Percentiles rank a stretch among this genome's conserved stretches.
phyloP scores from a whole-genome alignment of 2,888 invertebrate species.

The Ennomos quercinarius region DNA sequence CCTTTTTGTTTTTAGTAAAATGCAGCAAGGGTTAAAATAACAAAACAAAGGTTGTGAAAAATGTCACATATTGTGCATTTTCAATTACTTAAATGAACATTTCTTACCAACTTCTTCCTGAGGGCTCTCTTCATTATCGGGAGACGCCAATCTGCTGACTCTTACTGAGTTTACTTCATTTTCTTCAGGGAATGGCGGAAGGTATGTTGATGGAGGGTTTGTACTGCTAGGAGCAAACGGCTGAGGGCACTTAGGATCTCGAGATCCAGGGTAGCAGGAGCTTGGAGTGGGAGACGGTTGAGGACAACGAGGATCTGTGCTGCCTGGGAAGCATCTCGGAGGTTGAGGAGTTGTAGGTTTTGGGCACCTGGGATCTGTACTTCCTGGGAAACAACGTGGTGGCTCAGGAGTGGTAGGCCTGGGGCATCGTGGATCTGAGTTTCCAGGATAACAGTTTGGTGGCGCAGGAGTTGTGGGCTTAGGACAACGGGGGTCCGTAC shows the following conservation, averaged over 20 bases:
- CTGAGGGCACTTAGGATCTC: conserved; percentile 72
- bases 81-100: not conserved
- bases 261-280: conserved; percentile 75
- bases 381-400: conserved; percentile 46
- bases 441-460: conserved; percentile 57
- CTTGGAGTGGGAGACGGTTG: conserved; percentile 62
- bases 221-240: conserved; percentile 74
- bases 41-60: no score
- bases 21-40: no score
- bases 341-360: conserved; percentile 52
- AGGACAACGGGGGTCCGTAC: conserved; percentile 44
- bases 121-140: conserved; percentile 62
- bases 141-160: conserved; percentile 57
- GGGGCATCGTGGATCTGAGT: conserved; percentile 52
- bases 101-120: conserved; percentile 65
- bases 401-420: conserved; percentile 41
- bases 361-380: conserved; percentile 58
- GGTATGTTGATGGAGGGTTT: conserved; percentile 75
- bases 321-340: conserved; percentile 58
- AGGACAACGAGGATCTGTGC: conserved; percentile 58
- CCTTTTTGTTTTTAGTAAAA: no score
- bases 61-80: no score
- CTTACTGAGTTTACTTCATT: conserved; percentile 69
- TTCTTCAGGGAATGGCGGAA: conserved; percentile 76
- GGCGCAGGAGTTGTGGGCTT: conserved; percentile 42